Evolutionary conservation across 2,888 invertebrate species (phyloP).

Genomic region (Ferrisia virgata): DNA sequence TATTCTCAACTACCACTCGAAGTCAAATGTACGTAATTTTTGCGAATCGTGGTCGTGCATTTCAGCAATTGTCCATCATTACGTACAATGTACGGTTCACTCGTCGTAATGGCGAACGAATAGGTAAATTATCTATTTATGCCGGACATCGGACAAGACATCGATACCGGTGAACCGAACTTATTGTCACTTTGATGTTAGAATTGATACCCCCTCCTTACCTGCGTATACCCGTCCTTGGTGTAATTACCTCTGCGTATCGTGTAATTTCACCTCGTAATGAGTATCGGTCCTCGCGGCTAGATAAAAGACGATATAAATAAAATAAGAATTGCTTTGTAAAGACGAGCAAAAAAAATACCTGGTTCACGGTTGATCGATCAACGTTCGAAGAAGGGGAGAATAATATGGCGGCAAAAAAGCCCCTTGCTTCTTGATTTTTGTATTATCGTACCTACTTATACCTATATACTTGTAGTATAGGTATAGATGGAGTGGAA

Average conservation of each 20-base stretch:
- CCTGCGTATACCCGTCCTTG: not conserved
- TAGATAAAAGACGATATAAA: not conserved
- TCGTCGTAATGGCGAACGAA: not conserved
- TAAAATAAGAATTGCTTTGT: not conserved
- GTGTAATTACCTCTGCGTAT: not conserved
- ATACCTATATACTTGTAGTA: not conserved
- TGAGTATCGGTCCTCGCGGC: not conserved
- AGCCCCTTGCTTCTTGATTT: not conserved
- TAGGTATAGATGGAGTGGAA: not conserved
- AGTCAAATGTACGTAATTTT: not conserved
- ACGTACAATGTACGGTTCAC: not conserved
- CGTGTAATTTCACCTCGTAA: conserved; percentile 6
- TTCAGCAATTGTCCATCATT: not conserved
- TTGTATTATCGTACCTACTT: not conserved
- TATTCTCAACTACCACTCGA: too few relatives aligned
- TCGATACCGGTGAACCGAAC: not conserved
- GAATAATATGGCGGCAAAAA: not conserved
- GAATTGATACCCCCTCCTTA: not conserved
- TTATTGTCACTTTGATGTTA: not conserved
- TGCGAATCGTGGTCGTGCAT: not conserved
- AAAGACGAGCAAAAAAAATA: not conserved
- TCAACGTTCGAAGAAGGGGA: not conserved
- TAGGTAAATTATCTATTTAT: not conserved
- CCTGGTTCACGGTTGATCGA: not conserved
- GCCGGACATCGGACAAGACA: not conserved